Conservation (phyloP, 92 coral and sea anemone species). For the Parazoanthus darwini region DNA sequence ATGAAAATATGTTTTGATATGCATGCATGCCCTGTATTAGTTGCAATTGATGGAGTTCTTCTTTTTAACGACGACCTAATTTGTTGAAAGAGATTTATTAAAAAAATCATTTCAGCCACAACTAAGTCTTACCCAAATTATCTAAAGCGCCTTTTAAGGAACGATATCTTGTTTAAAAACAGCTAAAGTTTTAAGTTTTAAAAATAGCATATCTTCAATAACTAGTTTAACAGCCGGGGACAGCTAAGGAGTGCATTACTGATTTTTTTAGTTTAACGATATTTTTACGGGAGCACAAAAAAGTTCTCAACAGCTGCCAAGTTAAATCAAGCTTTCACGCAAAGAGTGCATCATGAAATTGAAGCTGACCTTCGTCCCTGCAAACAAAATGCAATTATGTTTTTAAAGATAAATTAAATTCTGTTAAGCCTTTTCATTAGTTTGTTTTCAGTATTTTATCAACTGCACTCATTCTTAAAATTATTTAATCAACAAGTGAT, state of each 20-base stretch:
- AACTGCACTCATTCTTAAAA: constrained; percentile 5
- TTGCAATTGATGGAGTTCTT: background rate
- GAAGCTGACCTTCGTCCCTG: background rate
- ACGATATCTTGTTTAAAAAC: too few relatives aligned
- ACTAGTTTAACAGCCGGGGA: background rate
- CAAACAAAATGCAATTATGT: background rate
- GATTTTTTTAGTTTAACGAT: background rate
- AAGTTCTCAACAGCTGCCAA: background rate
- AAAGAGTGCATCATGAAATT: background rate
- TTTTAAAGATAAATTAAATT: constrained; percentile 6
- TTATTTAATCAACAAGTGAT: constrained; percentile 32
- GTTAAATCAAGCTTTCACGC: background rate
- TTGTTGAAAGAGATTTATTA: background rate
- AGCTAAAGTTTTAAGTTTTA: background rate
- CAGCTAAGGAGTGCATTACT: background rate
- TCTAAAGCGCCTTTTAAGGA: background rate
- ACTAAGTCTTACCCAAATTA: background rate
- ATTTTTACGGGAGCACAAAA: background rate
- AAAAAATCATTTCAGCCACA: too few relatives aligned
- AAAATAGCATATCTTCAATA: background rate
- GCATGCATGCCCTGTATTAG: background rate
- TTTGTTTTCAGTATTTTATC: constrained; percentile 23
- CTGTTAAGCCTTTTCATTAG: constrained; percentile 17
- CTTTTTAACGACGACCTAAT: background rate
- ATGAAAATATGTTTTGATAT: background rate